Conservation (phyloP, 2,888 invertebrate species). For the Micoletzkya japonica region DNA sequence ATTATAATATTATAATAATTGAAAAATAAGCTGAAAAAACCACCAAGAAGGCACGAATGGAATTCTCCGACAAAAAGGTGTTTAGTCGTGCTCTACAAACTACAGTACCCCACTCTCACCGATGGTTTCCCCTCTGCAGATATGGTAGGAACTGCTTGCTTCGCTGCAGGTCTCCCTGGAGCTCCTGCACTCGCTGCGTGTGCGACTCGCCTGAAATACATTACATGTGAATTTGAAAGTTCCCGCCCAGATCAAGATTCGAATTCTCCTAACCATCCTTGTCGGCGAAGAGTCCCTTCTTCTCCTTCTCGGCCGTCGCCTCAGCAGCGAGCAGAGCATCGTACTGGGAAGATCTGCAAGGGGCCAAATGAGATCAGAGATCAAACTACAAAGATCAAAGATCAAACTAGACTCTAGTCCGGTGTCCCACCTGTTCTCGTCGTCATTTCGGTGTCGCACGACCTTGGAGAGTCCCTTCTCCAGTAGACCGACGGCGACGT, state of each 20-base stretch:
- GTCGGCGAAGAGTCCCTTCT: slow-evolving; percentile 77
- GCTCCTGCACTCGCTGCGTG: slow-evolving; percentile 51
- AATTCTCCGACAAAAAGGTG: too few species aligned
- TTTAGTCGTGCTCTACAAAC: too few species aligned
- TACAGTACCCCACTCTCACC: too few species aligned
- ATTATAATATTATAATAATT: neutral
- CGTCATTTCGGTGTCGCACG: slow-evolving; percentile 88
- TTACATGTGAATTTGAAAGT: neutral
- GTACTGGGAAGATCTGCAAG: slow-evolving; percentile 77
- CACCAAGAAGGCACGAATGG: too few species aligned
- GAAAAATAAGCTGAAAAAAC: too few species aligned
- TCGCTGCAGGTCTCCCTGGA: slow-evolving; percentile 54
- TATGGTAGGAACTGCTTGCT: slow-evolving; percentile 83
- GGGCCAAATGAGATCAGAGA: neutral
- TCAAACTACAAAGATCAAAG: neutral
- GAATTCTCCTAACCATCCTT: slow-evolving; percentile 29
- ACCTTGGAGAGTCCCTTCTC: slow-evolving; percentile 84
- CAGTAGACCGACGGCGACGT: slow-evolving; percentile 81
- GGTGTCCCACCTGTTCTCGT: slow-evolving; percentile 66
- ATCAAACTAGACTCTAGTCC: neutral
- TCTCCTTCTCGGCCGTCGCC: slow-evolving; percentile 84
- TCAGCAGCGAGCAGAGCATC: slow-evolving; percentile 90
- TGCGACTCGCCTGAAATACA: slow-evolving; percentile 16
- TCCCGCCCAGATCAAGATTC: neutral
- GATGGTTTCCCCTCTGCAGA: slow-evolving; percentile 82